phyloP scores from a whole-genome alignment of 2,888 invertebrate genomes.

The Spilosoma lubricipeda region DNA sequence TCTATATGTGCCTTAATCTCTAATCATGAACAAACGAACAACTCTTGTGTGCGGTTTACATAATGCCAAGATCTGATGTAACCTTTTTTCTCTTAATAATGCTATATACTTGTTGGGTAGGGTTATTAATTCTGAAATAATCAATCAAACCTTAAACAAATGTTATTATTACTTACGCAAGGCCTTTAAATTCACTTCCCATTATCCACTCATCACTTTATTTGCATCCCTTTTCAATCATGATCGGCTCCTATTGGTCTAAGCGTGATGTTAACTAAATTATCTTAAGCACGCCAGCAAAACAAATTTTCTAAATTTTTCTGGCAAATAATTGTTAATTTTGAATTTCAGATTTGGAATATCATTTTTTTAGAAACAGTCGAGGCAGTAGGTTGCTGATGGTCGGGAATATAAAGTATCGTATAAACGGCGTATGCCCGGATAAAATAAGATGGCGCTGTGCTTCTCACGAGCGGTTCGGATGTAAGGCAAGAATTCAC shows the following conservation, averaged over 20 bases:
- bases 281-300: no score
- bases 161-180: not conserved
- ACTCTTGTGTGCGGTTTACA: no score
- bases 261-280: no score
- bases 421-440: conserved; percentile 41
- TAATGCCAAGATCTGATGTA: not conserved
- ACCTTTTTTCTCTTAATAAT: no score
- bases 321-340: not conserved
- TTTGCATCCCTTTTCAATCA: no score
- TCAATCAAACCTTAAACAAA: not conserved
- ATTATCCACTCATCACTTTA: no score
- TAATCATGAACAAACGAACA: no score
- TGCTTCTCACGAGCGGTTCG: conserved; percentile 50
- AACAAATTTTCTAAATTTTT: not conserved
- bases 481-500: conserved; percentile 55
- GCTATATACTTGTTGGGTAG: not conserved
- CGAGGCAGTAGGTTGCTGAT: conserved; percentile 45
- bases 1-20: no score
- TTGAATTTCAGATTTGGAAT: conserved; percentile 26
- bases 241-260: no score
- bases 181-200: not conserved
- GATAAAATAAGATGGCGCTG: conserved; percentile 57
- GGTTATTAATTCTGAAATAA: not conserved
- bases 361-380: conserved; percentile 40
- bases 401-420: conserved; percentile 47